Conservation (phyloP, 2,113 vertebrate species). For the Sardina pilchardus region DNA sequence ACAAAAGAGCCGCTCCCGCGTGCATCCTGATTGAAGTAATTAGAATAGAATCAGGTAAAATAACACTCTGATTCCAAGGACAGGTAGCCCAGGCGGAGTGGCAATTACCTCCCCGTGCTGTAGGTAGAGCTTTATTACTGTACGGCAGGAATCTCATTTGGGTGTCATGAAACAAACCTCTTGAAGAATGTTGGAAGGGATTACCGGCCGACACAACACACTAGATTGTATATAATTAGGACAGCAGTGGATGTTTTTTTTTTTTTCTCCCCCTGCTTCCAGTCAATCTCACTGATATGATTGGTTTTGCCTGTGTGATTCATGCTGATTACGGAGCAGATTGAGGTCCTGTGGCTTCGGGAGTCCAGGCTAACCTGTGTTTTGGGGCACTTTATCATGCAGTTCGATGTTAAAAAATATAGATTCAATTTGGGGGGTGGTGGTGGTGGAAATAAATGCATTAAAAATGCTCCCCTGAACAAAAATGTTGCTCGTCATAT, state of each 20-base stretch:
- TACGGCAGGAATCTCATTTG: constrained; percentile 37
- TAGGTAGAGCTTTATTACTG: neutral
- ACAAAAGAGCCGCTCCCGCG: neutral
- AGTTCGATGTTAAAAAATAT: neutral
- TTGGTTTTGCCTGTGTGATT: neutral
- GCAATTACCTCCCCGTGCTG: constrained; percentile 12
- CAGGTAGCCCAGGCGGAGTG: constrained; percentile 13
- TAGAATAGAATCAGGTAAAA: constrained; percentile 26
- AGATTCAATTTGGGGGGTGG: neutral
- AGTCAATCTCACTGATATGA: constrained; percentile 27
- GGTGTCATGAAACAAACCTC: constrained; percentile 27
- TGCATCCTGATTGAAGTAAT: constrained; percentile 32
- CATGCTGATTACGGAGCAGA: neutral
- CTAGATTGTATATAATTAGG: constrained; percentile 26
- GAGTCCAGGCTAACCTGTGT: neutral
- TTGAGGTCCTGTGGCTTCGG: neutral
- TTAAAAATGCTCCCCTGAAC: constrained; percentile 4
- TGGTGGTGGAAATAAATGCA: neutral
- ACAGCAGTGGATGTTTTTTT: constrained; percentile 14
- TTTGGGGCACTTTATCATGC: constrained; percentile 2
- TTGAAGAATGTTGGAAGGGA: constrained; percentile 31
- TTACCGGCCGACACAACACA: constrained; percentile 29
- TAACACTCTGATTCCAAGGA: constrained; percentile 34
- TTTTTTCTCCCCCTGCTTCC: neutral
- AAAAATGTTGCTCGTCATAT: neutral